These are phyloP conservation scores for Callinectes sapidus DNA, from an alignment of 2,888 invertebrate species.

Conservation along the genomic window DNA sequence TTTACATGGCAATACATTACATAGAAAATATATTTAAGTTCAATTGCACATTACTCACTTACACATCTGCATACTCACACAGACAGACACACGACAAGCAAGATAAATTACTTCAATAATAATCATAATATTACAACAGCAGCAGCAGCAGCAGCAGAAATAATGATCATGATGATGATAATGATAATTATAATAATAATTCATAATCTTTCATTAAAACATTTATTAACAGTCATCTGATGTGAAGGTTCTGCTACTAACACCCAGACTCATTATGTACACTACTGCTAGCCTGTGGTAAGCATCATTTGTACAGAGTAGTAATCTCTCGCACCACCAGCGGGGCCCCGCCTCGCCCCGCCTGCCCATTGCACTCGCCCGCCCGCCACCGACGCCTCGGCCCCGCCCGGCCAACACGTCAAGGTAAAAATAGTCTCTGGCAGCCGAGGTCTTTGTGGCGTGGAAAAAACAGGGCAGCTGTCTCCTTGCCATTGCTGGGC, in stretches of 20 bases:
- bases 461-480: neutral
- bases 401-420: neutral
- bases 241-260: constrained; percentile 53
- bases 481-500: constrained; percentile 3
- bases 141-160: constrained; percentile 56
- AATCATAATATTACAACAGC: constrained; percentile 34
- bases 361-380: constrained; percentile 18
- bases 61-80: constrained; percentile 55
- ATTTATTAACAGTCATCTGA: constrained; percentile 48
- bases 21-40: constrained; percentile 70
- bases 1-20: constrained; percentile 70
- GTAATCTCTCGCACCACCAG: constrained; percentile 35
- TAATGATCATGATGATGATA: constrained; percentile 1
- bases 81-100: constrained; percentile 50
- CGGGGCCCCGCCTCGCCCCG: constrained; percentile 20
- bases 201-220: constrained; percentile 38
- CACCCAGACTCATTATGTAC: constrained; percentile 46
- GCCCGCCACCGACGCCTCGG: neutral
- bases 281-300: constrained; percentile 46
- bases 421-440: neutral
- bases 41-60: constrained; percentile 66
- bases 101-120: constrained; percentile 56
- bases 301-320: constrained; percentile 63
- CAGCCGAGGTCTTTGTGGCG: neutral
- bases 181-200: constrained; percentile 26